phyloP scores from a whole-genome alignment of 1,140 invertebrate genomes.

The Drosophila ogumai region DNA sequence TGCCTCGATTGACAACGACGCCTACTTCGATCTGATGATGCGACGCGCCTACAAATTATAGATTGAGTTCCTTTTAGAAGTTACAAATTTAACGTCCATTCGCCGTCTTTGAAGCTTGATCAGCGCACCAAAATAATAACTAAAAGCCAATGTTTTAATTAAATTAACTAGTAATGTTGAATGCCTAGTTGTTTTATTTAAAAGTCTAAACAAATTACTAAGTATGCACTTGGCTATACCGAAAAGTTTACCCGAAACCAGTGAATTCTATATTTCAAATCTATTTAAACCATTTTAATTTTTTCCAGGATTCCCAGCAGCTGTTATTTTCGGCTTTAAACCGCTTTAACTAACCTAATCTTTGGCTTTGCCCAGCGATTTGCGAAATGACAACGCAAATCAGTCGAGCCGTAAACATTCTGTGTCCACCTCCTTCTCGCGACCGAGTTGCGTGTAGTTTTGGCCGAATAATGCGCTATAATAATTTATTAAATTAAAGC shows the following conservation, averaged over 20 bases:
- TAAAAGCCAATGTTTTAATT: conserved; percentile 45
- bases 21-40: conserved; percentile 98
- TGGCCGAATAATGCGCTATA: conserved; percentile 73
- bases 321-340: conserved; percentile 6
- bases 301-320: background rate
- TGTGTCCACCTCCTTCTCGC: background rate
- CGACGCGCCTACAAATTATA: conserved; percentile 95
- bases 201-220: too few species aligned
- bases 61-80: conserved; percentile 56
- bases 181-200: background rate
- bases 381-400: conserved; percentile 44
- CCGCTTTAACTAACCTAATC: conserved; percentile 14
- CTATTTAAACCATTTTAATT: background rate
- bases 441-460: conserved; percentile 45
- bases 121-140: conserved; percentile 18
- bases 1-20: conserved; percentile 96
- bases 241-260: too few species aligned
- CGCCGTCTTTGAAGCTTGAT: conserved; percentile 33
- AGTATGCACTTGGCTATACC: background rate
- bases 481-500: conserved; percentile 83
- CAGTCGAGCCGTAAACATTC: conserved; percentile 37
- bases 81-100: conserved; percentile 22
- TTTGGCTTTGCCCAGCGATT: conserved; percentile 43
- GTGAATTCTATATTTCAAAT: background rate
- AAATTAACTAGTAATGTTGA: conserved; percentile 27